These are phyloP conservation scores for Helogale parvula DNA, from an alignment of 2,113 vertebrate genomes.

Conservation along the genomic window DNA sequence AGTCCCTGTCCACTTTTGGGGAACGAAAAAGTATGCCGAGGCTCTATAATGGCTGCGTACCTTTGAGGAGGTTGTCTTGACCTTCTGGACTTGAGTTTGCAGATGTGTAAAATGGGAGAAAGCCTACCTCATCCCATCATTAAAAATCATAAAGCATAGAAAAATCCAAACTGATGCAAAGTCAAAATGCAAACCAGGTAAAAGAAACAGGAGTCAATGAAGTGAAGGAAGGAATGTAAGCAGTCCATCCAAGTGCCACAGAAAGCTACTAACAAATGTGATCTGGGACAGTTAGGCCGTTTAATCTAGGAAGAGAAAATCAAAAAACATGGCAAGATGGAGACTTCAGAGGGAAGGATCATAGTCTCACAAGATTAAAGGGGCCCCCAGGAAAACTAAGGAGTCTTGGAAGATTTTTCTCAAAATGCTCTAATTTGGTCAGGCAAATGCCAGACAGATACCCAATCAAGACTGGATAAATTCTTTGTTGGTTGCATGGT, in stretches of 20 bases:
- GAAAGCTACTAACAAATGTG: neutral
- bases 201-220: neutral
- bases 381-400: neutral
- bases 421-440: neutral
- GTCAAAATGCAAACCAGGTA: neutral
- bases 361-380: neutral
- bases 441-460: neutral
- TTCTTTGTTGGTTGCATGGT: neutral
- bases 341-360: neutral
- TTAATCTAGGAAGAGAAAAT: neutral
- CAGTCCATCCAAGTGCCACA: neutral
- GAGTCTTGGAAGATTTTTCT: neutral
- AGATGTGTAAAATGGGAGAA: neutral
- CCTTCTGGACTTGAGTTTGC: neutral
- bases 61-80: neutral
- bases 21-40: neutral
- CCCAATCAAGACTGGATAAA: neutral
- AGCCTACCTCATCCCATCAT: neutral
- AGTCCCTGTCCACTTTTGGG: neutral
- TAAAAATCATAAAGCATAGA: neutral
- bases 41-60: neutral
- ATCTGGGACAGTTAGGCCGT: neutral
- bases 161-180: neutral
- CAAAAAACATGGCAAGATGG: neutral
- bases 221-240: neutral